phyloP scores from a whole-genome alignment of 2,888 invertebrate genomes.

The Himalopsyche anomala region DNA sequence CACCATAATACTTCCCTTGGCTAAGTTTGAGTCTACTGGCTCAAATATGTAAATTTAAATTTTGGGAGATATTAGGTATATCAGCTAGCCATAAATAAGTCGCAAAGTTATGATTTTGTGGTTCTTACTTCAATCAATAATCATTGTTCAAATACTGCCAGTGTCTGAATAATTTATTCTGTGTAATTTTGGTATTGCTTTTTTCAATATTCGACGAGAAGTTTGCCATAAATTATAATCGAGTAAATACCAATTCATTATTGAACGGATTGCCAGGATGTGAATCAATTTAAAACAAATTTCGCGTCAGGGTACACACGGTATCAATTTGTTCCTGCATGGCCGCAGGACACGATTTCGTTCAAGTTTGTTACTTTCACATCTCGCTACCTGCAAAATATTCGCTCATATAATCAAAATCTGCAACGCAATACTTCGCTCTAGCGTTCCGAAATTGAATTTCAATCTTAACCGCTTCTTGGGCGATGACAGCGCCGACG shows the following conservation, averaged over 20 bases:
- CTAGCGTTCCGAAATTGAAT: slow-evolving; percentile 19
- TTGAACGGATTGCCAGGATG: slow-evolving; percentile 43
- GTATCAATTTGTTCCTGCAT: slow-evolving; percentile 40
- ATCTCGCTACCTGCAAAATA: slow-evolving; percentile 54
- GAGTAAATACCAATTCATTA: slow-evolving; percentile 7
- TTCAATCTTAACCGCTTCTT: slow-evolving; percentile 13
- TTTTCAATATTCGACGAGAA: background rate
- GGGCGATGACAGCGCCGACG: background rate
- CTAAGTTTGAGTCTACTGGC: no score
- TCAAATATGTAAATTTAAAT: no score
- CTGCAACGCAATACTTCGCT: slow-evolving; percentile 32
- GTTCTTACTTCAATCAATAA: no score
- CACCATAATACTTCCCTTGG: no score
- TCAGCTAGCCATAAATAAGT: no score
- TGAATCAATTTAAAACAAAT: slow-evolving; percentile 60
- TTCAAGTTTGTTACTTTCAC: slow-evolving; percentile 39
- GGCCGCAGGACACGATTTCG: slow-evolving; percentile 45
- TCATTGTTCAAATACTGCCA: no score
- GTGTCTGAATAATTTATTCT: no score
- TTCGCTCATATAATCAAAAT: slow-evolving; percentile 43
- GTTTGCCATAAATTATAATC: background rate
- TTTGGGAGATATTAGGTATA: no score
- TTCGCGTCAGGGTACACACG: slow-evolving; percentile 47
- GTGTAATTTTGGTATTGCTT: no score
- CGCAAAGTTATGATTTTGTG: no score